phyloP scores from a whole-genome alignment of 2,113 vertebrate genomes.

The Eonycteris spelaea region DNA sequence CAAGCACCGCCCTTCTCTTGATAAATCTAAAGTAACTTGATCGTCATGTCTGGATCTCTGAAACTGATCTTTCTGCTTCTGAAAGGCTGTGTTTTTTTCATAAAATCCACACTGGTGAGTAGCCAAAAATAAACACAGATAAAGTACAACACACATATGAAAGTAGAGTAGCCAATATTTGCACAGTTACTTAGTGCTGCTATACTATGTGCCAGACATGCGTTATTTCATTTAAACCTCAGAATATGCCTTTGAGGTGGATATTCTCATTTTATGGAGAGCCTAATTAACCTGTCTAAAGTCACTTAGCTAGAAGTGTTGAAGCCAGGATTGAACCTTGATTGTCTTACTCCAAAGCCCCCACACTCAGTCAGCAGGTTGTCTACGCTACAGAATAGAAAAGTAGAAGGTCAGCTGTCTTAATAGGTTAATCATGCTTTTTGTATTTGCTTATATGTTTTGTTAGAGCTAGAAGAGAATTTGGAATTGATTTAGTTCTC shows the following conservation, averaged over 20 bases:
- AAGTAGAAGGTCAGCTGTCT: neutral
- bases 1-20: neutral
- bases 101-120: neutral
- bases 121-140: neutral
- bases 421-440: neutral
- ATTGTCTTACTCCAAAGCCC: neutral
- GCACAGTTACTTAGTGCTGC: neutral
- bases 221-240: neutral
- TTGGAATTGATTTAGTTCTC: neutral
- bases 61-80: neutral
- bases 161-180: neutral
- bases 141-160: neutral
- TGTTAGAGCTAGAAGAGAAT: neutral
- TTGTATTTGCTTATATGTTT: neutral
- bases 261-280: neutral
- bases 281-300: neutral
- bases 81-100: neutral
- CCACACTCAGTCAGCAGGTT: neutral
- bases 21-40: neutral
- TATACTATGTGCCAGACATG: neutral
- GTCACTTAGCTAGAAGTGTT: neutral
- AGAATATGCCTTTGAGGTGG: neutral
- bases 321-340: neutral
- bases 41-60: neutral
- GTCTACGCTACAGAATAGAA: neutral